Evolutionary conservation across 1,140 invertebrate genomes (phyloP), one percentile per base, ranked within the genome.

Genomic region (Planococcus citri): DNA sequence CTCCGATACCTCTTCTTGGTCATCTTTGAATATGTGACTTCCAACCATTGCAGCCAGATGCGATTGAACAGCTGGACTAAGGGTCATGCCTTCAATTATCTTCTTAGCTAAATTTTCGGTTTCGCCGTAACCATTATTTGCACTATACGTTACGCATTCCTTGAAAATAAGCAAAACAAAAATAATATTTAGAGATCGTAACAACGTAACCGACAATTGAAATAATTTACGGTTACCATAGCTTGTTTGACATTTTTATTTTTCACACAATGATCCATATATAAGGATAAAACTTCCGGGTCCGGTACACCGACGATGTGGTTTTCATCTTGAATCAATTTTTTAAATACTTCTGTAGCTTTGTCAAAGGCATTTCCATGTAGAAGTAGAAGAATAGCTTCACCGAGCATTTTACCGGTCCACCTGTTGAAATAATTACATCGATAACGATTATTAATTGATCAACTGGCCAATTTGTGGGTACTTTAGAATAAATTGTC

Each of bases 401-500:
- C 79, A 14, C 83, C 82, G 12, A 86, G 73, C 77, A 85, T 82
- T 71, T 79, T 77, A 2, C 83, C 84, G 27, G 83, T 83, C 76
- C 84, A 84, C 33, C 80, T 82, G 58, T 78, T 75, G 71, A 22
- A 68, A 64, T 22, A 72, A n/a, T 64, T 17, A 21, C 10, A 27
- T 64, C 0, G 67, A 33, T 27, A 37, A 24, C 25, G 27, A 8
- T 37, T 14, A 37, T 37, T 37, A 8, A 37, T 8, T 37, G 33
- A 37, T 8, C 33, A 37, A 8, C 33, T n/a, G n/a, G n/a, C n/a
- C n/a, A n/a, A n/a, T 12, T 3, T 33, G 12, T 3, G 29, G 12
- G 29, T 33, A 12, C 3, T 33, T 3, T 33, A 12, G 29, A 33
- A 33, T 33, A 33, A 33, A 4, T 4, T 60, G 8, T 17, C 27